These are phyloP conservation scores for Strongylocentrotus purpuratus DNA, from an alignment of 35 echinoderm and acorn worm genomes.

Conservation along the genomic window DNA sequence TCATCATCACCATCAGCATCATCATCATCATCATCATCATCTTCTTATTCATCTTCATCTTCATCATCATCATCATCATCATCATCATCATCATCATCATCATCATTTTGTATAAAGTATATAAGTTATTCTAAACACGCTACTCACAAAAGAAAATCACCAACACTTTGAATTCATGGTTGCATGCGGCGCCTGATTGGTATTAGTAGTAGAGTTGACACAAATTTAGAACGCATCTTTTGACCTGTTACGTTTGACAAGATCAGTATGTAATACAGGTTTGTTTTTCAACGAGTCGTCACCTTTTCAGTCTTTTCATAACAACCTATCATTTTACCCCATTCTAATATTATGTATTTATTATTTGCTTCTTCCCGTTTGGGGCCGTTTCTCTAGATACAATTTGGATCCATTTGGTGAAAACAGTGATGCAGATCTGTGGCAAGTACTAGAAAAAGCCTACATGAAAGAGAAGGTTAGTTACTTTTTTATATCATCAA, in stretches of 20 bases:
- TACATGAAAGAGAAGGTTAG: slow-evolving; percentile 78
- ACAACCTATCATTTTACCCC: not conserved
- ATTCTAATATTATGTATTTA: no score
- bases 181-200: no score
- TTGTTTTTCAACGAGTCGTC: no score
- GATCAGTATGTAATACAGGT: no score
- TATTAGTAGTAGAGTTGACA: no score
- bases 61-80: slow-evolving; percentile 3
- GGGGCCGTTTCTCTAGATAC: slow-evolving; percentile 49
- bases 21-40: not conserved
- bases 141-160: no score
- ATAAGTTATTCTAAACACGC: no score
- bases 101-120: not conserved
- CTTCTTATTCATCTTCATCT: not conserved
- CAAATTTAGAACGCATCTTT: no score
- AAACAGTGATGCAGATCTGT: slow-evolving; percentile 69
- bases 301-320: no score
- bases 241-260: no score
- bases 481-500: not conserved
- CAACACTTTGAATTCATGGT: no score
- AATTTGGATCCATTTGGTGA: slow-evolving; percentile 83
- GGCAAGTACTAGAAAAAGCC: slow-evolving; percentile 76
- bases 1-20: not conserved
- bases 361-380: not conserved
- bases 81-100: not conserved